These are phyloP conservation scores for Zenarchopterus dispar DNA, from an alignment of 2,797 vertebrate species.

Conservation along the genomic window DNA sequence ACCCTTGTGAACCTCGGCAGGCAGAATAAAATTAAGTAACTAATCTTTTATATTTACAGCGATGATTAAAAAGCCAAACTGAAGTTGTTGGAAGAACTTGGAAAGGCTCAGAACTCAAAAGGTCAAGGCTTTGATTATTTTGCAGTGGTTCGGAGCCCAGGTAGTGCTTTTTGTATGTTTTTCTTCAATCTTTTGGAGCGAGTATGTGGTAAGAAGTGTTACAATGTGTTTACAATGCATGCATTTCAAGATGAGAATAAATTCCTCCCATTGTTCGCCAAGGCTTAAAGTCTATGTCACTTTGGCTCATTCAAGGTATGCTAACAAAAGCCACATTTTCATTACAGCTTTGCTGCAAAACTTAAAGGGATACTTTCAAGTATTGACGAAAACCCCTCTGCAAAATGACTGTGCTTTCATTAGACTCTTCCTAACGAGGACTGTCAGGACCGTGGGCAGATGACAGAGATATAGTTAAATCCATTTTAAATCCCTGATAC, in stretches of 20 bases:
- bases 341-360: no score
- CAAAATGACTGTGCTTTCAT: no score
- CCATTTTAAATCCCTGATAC: no score
- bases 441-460: no score
- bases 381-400: no score
- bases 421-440: no score
- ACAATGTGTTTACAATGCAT: slow-evolving; percentile 15
- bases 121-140: slow-evolving; percentile 43
- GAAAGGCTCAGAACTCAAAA: slow-evolving; percentile 30
- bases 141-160: slow-evolving; percentile 17
- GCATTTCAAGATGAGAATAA: slow-evolving; percentile 11
- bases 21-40: slow-evolving; percentile 20
- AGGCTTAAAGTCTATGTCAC: no score
- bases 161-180: slow-evolving; percentile 18
- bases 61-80: slow-evolving; percentile 26
- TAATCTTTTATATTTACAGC: slow-evolving; percentile 26
- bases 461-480: no score
- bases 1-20: slow-evolving; percentile 9
- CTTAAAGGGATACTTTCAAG: no score
- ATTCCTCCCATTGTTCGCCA: background rate
- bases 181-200: slow-evolving; percentile 9
- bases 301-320: no score
- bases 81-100: slow-evolving; percentile 8
- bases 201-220: slow-evolving; percentile 33
- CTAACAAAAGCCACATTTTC: no score